phyloP scores from a whole-genome alignment of 2,797 vertebrate genomes.

The Carduelis carduelis region DNA sequence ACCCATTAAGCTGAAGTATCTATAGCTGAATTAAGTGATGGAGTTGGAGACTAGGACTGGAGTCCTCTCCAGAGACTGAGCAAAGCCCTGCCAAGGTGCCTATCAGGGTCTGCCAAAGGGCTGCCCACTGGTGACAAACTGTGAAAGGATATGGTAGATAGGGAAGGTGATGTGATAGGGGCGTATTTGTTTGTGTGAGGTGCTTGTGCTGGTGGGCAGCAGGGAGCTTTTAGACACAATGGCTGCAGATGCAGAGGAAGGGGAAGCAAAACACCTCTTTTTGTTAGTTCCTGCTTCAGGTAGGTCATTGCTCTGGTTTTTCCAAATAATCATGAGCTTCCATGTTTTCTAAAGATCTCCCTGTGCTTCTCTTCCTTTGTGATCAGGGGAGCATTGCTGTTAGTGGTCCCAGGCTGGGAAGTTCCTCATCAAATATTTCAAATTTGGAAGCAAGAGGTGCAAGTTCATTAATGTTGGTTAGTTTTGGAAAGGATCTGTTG shows the following conservation, averaged over 20 bases:
- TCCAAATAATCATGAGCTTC: not conserved
- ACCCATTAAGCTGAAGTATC: not conserved
- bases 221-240: not conserved
- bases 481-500: not conserved
- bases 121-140: not conserved
- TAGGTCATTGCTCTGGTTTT: not conserved
- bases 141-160: not conserved
- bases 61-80: not conserved
- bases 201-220: not conserved
- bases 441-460: not conserved
- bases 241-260: not conserved
- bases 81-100: not conserved
- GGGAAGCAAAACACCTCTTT: not conserved
- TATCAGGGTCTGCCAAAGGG: not conserved
- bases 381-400: not conserved
- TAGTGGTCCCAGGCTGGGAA: not conserved
- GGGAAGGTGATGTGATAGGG: not conserved
- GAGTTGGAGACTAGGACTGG: not conserved
- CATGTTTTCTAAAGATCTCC: not conserved
- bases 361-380: not conserved
- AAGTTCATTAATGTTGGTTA: not conserved
- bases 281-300: not conserved
- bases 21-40: not conserved
- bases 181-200: not conserved
- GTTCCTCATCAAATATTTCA: not conserved